A percentile compares a stretch with the other conserved stretches of the same genome.
Conservation (phyloP, 2,888 invertebrate genomes). For the Stenoptilia bipunctidactyla region DNA sequence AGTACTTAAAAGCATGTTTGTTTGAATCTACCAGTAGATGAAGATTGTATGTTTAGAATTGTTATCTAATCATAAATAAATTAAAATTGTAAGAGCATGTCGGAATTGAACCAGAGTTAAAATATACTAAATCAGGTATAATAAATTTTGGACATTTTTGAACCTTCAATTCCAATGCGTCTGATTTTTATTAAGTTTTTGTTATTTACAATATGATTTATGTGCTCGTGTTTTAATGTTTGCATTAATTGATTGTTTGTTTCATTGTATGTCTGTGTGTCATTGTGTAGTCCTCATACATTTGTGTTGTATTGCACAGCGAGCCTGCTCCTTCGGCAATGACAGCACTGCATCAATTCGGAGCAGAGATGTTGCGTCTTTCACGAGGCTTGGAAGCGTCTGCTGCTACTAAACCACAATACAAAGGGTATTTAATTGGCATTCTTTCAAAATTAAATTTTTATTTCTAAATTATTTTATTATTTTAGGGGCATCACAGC, state of each 20-base stretch:
- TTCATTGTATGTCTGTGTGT: slow-evolving; percentile 25
- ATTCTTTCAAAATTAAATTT: slow-evolving; percentile 35
- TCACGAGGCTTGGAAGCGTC: slow-evolving; percentile 85
- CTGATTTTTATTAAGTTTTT: no score
- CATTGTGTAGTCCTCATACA: slow-evolving; percentile 35
- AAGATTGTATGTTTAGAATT: no score
- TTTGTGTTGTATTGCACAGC: slow-evolving; percentile 67
- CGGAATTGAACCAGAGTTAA: no score
- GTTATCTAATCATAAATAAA: no score
- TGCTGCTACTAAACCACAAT: slow-evolving; percentile 56
- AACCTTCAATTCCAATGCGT: no score
- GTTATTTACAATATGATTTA: no score
- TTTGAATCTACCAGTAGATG: no score
- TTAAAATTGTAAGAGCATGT: no score
- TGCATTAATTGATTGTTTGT: slow-evolving; percentile 8
- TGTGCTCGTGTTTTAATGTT: background rate
- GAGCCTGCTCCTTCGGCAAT: slow-evolving; percentile 86
- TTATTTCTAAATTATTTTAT: background rate
- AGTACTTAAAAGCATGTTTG: no score
- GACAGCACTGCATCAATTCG: slow-evolving; percentile 88
- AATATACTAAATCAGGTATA: no score
- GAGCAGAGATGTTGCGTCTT: slow-evolving; percentile 87
- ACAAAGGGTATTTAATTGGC: slow-evolving; percentile 61
- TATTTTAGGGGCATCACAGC: no score
- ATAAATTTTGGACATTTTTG: no score